Conservation (phyloP, 2,797 vertebrate species). For the Fundulus diaphanus region DNA sequence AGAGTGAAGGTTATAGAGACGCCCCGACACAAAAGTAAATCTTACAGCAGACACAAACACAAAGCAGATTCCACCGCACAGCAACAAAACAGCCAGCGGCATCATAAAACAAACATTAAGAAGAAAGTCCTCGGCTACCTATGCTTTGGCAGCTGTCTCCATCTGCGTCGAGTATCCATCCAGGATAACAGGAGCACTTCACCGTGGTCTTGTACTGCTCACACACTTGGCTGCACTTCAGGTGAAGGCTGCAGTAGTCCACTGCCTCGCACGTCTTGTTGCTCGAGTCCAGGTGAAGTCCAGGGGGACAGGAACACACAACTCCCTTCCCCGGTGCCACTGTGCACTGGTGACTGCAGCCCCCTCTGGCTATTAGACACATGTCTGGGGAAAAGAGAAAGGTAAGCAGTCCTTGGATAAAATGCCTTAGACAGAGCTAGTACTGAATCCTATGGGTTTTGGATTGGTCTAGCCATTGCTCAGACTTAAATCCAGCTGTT, state of each 20-base stretch:
- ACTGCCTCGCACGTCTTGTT: constrained; percentile 93
- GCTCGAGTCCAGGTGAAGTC: constrained; percentile 87
- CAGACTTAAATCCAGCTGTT: not conserved
- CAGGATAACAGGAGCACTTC: constrained; percentile 96
- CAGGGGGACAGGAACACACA: constrained; percentile 91
- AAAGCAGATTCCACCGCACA: not conserved
- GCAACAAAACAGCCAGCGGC: not conserved
- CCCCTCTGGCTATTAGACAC: constrained; percentile 93
- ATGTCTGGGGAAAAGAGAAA: constrained; percentile 82
- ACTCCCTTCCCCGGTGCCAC: constrained; percentile 93
- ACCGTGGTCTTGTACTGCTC: constrained; percentile 95
- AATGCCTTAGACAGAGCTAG: not conserved
- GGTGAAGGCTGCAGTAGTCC: constrained; percentile 93
- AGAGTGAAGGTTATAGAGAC: not conserved
- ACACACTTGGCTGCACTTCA: constrained; percentile 95
- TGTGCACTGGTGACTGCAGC: constrained; percentile 95
- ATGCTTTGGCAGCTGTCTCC: constrained; percentile 92
- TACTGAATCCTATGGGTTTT: not conserved
- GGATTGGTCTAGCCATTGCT: not conserved
- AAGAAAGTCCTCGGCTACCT: constrained; percentile 76
- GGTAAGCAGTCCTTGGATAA: not conserved
- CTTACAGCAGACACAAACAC: constrained; percentile 5
- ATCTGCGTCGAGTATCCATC: constrained; percentile 91
- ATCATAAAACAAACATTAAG: constrained; percentile 28
- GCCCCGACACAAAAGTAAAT: not conserved